Evolutionary conservation across 1,140 invertebrate species (phyloP).

Genomic region (Metaphire vulgaris): DNA sequence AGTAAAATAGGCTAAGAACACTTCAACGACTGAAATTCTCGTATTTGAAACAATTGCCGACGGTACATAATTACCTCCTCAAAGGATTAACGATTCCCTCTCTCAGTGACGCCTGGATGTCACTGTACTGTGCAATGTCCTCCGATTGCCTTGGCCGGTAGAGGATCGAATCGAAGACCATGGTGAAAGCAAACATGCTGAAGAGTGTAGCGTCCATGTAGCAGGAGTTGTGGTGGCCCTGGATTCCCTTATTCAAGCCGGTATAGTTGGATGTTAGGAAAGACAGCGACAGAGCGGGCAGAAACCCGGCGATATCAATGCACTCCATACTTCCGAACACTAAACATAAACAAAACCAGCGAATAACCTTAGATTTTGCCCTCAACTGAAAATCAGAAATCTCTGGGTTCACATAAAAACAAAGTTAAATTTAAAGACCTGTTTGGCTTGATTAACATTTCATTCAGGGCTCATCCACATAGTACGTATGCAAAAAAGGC

Average conservation of each 20-base stretch:
- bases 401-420: too few relatives aligned
- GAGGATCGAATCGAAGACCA: conserved; percentile 81
- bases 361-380: not conserved
- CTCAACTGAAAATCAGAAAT: too few relatives aligned
- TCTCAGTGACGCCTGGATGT: conserved; percentile 76
- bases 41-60: too few relatives aligned
- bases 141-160: conserved; percentile 65
- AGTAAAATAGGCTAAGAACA: too few relatives aligned
- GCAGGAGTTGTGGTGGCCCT: conserved; percentile 95
- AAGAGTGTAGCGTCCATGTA: conserved; percentile 93
- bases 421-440: too few relatives aligned
- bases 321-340: conserved; percentile 62
- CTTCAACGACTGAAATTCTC: too few relatives aligned
- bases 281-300: conserved; percentile 55
- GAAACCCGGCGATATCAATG: conserved; percentile 66
- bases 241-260: conserved; percentile 67
- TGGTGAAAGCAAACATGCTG: conserved; percentile 92
- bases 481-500: too few relatives aligned
- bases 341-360: conserved; percentile 23
- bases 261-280: conserved; percentile 31
- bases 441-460: too few relatives aligned
- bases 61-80: conserved; percentile 62
- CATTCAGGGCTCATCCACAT: too few relatives aligned
- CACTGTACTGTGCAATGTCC: conserved; percentile 76
- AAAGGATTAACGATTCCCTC: conserved; percentile 95